A percentile compares a stretch with the other conserved stretches of the same genome.
These are phyloP conservation scores for Halcyon chelicuti DNA, from an alignment of 2,797 vertebrate genomes.

Conservation along the genomic window DNA sequence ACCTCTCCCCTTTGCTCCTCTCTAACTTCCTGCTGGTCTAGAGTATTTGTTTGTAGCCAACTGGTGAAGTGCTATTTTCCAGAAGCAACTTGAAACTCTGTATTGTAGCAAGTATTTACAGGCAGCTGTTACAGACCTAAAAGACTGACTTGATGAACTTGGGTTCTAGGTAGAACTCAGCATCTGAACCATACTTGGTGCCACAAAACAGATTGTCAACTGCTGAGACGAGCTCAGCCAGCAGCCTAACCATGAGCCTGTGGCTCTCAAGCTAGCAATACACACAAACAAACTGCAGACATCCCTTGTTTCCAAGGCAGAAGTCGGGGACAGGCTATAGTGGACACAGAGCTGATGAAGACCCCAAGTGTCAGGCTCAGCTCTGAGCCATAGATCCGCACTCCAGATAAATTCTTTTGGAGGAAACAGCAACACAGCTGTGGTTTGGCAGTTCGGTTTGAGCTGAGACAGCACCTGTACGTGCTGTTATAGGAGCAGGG, in stretches of 20 bases:
- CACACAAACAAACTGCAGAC: not conserved
- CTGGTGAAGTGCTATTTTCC: not conserved
- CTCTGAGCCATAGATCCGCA: not conserved
- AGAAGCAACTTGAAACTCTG: not conserved
- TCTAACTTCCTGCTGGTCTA: not conserved
- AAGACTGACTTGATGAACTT: not conserved
- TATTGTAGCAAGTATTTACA: not conserved
- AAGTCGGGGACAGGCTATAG: not conserved
- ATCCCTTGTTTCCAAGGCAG: not conserved
- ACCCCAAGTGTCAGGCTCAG: not conserved
- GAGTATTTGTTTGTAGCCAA: not conserved
- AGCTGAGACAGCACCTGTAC: not conserved
- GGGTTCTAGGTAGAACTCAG: not conserved
- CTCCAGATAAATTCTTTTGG: not conserved
- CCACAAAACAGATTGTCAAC: not conserved
- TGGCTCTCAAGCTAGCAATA: not conserved
- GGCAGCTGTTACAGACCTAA: not conserved
- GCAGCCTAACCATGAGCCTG: not conserved
- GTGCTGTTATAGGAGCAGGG: not conserved
- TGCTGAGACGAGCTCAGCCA: not conserved
- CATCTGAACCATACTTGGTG: not conserved
- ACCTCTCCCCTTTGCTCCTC: conserved; percentile 18
- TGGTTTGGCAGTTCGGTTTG: not conserved
- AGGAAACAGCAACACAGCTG: not conserved
- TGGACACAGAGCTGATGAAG: not conserved